Percentiles rank a stretch among this genome's conserved stretches.
phyloP scores from a whole-genome alignment of 2,113 vertebrate species.

The Scalopus aquaticus region DNA sequence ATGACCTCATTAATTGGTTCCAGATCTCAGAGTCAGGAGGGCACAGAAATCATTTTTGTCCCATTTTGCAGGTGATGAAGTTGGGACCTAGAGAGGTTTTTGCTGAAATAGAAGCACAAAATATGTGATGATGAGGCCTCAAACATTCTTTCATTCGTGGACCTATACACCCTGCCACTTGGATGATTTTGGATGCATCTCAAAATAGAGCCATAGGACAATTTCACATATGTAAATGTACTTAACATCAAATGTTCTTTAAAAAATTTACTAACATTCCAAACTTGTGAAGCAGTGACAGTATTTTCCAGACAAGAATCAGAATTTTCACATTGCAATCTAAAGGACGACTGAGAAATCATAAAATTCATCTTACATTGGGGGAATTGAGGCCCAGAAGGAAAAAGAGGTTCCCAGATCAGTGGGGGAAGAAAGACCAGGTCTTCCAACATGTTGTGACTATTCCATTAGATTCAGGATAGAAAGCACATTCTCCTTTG shows the following conservation, averaged over 20 bases:
- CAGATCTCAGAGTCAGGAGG: not conserved
- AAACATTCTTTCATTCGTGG: not conserved
- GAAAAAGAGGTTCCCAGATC: not conserved
- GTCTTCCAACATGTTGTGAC: not conserved
- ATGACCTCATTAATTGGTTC: not conserved
- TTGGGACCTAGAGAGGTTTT: constrained; percentile 8
- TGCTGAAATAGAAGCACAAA: not conserved
- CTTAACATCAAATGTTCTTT: not conserved
- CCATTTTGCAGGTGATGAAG: constrained; percentile 47
- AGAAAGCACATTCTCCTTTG: not conserved
- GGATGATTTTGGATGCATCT: not conserved
- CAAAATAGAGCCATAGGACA: not conserved
- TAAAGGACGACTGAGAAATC: not conserved
- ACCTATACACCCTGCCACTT: not conserved
- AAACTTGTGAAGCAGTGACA: not conserved
- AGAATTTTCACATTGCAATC: not conserved
- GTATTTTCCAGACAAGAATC: not conserved
- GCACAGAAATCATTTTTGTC: not conserved
- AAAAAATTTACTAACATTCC: not conserved
- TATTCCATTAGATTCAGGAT: not conserved
- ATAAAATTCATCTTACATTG: not conserved
- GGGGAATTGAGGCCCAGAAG: not conserved
- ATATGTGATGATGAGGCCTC: not conserved
- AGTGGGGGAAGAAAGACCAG: not conserved
- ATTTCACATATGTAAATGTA: not conserved